phyloP scores from a whole-genome alignment of 2,113 vertebrate genomes.

The Brachyhypopomus occidentalis region DNA sequence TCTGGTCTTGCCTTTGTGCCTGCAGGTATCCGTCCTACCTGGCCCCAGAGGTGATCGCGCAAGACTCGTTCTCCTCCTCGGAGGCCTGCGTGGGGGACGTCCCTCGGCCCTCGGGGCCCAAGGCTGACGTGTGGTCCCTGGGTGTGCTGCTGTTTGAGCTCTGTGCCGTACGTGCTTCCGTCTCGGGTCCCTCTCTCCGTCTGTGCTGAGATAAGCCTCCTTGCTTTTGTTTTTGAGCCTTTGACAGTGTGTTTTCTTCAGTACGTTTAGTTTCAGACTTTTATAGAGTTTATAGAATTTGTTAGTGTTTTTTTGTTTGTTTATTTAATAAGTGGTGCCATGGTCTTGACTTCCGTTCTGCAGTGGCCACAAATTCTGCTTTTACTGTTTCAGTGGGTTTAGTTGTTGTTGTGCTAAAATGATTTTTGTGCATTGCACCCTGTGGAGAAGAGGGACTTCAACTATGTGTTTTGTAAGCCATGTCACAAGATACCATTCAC shows the following conservation, averaged over 20 bases:
- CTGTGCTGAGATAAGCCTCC: background rate
- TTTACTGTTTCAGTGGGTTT: too few species aligned
- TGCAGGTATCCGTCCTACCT: conserved; percentile 92
- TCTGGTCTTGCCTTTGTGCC: conserved; percentile 23
- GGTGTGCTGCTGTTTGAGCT: conserved; percentile 94
- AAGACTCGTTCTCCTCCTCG: conserved; percentile 81
- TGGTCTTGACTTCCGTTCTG: too few species aligned
- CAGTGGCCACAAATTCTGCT: too few species aligned
- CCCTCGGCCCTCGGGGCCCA: conserved; percentile 87
- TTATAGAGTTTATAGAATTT: background rate
- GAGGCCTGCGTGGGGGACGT: conserved; percentile 80
- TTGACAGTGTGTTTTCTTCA: background rate
- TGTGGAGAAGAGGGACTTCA: too few species aligned
- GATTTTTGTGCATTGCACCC: too few species aligned
- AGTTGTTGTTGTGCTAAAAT: too few species aligned
- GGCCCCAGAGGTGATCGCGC: conserved; percentile 94
- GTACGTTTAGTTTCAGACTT: background rate
- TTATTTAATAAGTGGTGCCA: too few species aligned
- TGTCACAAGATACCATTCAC: too few species aligned
- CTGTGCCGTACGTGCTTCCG: conserved; percentile 82
- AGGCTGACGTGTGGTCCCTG: conserved; percentile 94
- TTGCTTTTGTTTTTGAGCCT: background rate
- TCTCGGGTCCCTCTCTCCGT: background rate
- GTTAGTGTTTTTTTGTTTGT: too few species aligned
- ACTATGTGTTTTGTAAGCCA: too few species aligned